phyloP scores from a whole-genome alignment of 2,113 vertebrate genomes.

The Grallaria varia region DNA sequence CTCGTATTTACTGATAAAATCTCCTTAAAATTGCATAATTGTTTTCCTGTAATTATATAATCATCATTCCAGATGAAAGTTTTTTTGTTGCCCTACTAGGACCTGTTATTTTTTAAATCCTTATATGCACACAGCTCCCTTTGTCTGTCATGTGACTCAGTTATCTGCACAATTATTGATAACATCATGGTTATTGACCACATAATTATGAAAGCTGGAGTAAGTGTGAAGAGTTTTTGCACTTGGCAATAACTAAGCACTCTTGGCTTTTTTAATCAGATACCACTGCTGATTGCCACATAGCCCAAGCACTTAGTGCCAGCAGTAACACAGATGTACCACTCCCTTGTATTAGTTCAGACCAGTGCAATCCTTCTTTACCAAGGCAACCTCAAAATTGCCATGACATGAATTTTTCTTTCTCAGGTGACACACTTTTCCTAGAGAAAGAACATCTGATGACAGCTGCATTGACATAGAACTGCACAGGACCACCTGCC shows the following conservation, averaged over 20 bases:
- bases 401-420: background rate
- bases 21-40: background rate
- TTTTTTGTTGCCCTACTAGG: background rate
- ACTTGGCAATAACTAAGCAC: accelerated
- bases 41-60: background rate
- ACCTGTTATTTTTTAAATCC: background rate
- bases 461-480: background rate
- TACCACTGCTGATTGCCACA: background rate
- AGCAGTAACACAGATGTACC: background rate
- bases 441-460: background rate
- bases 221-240: background rate
- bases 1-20: background rate
- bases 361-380: background rate
- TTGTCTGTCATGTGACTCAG: background rate
- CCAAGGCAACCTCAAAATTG: background rate
- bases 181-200: background rate
- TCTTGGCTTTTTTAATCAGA: background rate
- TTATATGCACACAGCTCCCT: background rate
- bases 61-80: background rate
- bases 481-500: background rate
- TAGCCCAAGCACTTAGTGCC: background rate
- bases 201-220: background rate
- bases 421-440: background rate
- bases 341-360: background rate
- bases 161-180: background rate